A percentile compares a stretch with the other conserved stretches of the same genome.
Conservation (phyloP, 2,113 vertebrate species). For the Agelaius phoeniceus region DNA sequence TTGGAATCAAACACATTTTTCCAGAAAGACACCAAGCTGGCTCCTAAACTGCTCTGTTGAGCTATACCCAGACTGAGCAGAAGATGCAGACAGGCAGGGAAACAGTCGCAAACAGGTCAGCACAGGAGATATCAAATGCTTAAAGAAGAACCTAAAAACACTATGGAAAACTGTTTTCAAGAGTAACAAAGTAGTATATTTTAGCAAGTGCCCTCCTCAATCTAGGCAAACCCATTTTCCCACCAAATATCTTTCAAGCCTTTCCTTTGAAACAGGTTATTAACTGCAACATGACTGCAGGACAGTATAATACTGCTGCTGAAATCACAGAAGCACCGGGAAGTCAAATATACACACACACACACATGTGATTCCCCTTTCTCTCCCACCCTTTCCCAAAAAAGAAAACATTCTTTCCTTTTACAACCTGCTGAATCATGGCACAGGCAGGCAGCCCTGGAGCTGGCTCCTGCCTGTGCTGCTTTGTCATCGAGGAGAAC, state of each 20-base stretch:
- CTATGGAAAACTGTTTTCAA: neutral
- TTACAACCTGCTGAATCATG: constrained; percentile 64
- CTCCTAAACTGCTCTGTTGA: neutral
- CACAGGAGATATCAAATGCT: neutral
- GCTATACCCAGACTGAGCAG: neutral
- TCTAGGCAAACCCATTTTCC: neutral
- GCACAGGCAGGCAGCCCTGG: constrained; percentile 41
- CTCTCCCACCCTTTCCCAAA: constrained; percentile 44
- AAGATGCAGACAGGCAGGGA: neutral
- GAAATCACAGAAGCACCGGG: neutral
- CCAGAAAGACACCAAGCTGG: neutral
- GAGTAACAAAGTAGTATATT: neutral
- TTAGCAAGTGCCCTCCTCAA: neutral
- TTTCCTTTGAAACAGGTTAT: neutral
- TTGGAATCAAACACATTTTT: constrained; percentile 7
- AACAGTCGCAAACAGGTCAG: neutral
- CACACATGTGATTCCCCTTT: neutral
- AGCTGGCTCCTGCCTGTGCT: neutral
- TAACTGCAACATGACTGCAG: neutral
- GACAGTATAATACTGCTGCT: neutral
- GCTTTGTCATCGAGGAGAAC: constrained; percentile 8
- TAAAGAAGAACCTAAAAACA: neutral
- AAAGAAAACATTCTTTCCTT: constrained; percentile 47
- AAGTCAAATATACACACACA: neutral
- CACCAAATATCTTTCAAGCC: neutral